Conservation (phyloP, 1,140 invertebrate genomes). For the Drosophila tsacasi region DNA sequence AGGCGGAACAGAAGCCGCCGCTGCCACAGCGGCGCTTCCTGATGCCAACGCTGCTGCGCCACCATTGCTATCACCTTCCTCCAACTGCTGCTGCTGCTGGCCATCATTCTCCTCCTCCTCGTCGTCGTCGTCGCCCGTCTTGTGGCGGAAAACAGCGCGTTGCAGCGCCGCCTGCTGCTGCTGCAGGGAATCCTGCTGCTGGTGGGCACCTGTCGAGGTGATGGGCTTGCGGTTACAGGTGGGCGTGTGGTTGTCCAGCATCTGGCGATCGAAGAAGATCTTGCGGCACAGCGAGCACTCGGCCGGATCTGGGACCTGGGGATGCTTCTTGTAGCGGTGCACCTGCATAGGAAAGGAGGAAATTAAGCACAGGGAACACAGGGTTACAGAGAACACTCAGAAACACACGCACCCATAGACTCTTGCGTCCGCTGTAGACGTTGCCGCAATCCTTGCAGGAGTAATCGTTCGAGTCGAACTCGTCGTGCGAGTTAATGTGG, state of each 20-base stretch:
- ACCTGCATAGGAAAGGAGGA: slow-evolving; percentile 38
- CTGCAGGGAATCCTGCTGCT: slow-evolving; percentile 39
- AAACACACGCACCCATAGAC: slow-evolving; percentile 74
- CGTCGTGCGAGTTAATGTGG: slow-evolving; percentile 84
- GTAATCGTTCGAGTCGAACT: slow-evolving; percentile 84
- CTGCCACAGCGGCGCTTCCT: not conserved
- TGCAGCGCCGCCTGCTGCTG: slow-evolving; percentile 27
- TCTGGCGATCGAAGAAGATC: slow-evolving; percentile 82
- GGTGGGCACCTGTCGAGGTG: slow-evolving; percentile 69
- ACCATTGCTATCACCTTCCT: not conserved
- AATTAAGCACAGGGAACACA: not conserved
- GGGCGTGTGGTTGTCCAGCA: slow-evolving; percentile 81
- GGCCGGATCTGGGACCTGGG: slow-evolving; percentile 77
- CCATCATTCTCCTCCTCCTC: slow-evolving; percentile 73
- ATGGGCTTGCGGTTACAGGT: slow-evolving; percentile 83
- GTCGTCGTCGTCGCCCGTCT: slow-evolving; percentile 80
- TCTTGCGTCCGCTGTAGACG: slow-evolving; percentile 84
- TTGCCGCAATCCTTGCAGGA: slow-evolving; percentile 85
- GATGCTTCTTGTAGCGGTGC: slow-evolving; percentile 85
- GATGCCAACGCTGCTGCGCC: slow-evolving; percentile 1
- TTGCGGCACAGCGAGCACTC: slow-evolving; percentile 81
- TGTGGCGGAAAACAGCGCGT: slow-evolving; percentile 65
- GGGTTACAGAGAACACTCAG: not conserved
- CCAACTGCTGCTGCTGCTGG: slow-evolving; percentile 26
- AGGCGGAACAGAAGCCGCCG: not conserved